phyloP scores from a whole-genome alignment of 2,113 vertebrate species.

The Ceratotherium simum region DNA sequence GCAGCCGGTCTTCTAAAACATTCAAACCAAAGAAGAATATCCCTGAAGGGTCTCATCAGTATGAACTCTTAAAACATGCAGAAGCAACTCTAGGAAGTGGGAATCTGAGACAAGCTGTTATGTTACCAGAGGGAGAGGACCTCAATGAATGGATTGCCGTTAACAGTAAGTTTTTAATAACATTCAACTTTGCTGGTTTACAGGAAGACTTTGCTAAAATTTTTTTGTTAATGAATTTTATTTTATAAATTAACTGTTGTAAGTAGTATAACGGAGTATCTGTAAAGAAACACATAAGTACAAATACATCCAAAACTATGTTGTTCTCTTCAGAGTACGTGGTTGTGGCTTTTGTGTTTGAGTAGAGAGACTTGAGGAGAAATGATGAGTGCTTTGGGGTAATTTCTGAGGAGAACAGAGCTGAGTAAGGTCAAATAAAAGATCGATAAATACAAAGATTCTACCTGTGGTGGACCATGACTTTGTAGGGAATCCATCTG shows the following conservation, averaged over 20 bases:
- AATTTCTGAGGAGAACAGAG: background rate
- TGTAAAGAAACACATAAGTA: background rate
- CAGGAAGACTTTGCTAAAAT: slow-evolving; percentile 34
- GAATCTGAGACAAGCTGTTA: slow-evolving; percentile 95
- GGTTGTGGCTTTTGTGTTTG: background rate
- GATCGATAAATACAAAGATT: background rate
- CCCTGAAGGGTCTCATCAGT: slow-evolving; percentile 97
- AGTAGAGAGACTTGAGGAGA: background rate
- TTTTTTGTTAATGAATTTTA: slow-evolving; percentile 25
- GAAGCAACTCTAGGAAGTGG: slow-evolving; percentile 97
- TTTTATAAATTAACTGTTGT: background rate
- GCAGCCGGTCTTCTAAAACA: slow-evolving; percentile 96
- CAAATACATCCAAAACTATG: background rate
- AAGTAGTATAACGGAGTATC: background rate
- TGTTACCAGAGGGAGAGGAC: slow-evolving; percentile 97
- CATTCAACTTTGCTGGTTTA: background rate
- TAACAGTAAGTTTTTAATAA: slow-evolving; percentile 91
- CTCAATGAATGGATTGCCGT: slow-evolving; percentile 99
- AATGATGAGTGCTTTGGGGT: background rate
- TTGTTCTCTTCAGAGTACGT: background rate
- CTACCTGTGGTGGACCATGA: background rate
- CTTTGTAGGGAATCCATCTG: background rate
- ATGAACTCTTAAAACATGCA: slow-evolving; percentile 96
- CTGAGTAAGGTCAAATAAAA: background rate
- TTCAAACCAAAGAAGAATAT: slow-evolving; percentile 99